Conservation (phyloP, 2,888 invertebrate species). For the Drosophila robusta region DNA sequence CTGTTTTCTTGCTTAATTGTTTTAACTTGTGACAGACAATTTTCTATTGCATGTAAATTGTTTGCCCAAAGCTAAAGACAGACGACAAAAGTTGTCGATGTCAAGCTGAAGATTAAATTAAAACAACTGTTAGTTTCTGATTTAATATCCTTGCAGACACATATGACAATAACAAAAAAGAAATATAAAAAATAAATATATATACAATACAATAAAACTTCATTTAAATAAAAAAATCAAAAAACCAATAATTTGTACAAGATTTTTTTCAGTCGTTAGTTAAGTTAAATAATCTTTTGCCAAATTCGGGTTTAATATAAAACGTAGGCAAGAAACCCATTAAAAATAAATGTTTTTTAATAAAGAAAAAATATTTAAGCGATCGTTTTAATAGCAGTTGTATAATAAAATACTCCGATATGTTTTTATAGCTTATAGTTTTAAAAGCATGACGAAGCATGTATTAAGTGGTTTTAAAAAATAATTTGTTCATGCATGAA, state of each 20-base stretch:
- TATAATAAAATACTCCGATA: not conserved
- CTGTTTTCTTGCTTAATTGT: constrained; percentile 22
- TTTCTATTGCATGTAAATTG: no score
- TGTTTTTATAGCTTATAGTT: not conserved
- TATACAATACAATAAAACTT: no score
- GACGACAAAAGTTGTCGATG: no score
- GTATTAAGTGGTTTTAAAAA: not conserved
- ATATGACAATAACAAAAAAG: no score
- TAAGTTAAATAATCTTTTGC: not conserved
- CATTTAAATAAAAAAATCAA: no score
- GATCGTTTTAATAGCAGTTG: not conserved
- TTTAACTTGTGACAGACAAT: constrained; percentile 56
- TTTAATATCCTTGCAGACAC: not conserved
- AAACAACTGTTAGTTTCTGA: not conserved
- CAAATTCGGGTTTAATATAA: not conserved
- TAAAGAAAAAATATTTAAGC: not conserved
- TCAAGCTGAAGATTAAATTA: no score
- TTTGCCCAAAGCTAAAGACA: constrained; percentile 6
- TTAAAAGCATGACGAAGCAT: not conserved
- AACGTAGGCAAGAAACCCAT: not conserved
- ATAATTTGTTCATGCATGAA: no score
- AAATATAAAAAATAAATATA: no score
- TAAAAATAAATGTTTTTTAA: not conserved
- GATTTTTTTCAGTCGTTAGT: no score
- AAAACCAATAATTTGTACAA: no score